Conservation (phyloP, 2,797 vertebrate genomes). For the Xenopus petersii region DNA sequence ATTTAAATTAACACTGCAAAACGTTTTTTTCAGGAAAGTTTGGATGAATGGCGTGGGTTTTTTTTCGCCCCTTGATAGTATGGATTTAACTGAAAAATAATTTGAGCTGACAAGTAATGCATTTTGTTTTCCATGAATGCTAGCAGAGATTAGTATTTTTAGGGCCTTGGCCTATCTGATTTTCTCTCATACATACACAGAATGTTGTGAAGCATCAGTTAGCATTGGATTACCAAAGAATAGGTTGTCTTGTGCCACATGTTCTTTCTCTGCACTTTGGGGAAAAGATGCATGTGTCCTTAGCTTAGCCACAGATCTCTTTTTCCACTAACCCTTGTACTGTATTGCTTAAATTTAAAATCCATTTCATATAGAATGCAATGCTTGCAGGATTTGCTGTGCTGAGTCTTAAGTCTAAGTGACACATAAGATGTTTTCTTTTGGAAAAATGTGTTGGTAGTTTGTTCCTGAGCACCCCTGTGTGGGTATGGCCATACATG, state of each 20-base stretch:
- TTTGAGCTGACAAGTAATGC: conserved; percentile 29
- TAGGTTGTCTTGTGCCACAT: conserved; percentile 1
- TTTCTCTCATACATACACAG: no score
- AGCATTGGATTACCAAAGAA: conserved; percentile 15
- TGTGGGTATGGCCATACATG: no score
- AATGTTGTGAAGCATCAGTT: background rate
- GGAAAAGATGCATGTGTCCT: no score
- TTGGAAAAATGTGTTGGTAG: no score
- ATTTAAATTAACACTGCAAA: background rate
- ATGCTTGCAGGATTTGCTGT: background rate
- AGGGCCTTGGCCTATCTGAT: no score
- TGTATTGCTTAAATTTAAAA: background rate
- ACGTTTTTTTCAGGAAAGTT: background rate
- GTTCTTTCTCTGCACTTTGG: background rate
- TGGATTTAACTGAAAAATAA: conserved; percentile 33
- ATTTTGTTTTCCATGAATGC: background rate
- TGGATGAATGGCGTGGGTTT: conserved; percentile 21
- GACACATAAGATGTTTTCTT: no score
- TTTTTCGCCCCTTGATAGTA: conserved; percentile 23
- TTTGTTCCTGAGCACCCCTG: no score
- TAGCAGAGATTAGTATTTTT: no score
- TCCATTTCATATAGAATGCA: background rate
- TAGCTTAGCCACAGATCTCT: no score
- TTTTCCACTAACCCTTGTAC: background rate
- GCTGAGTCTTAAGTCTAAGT: background rate